Base-by-base conservation (phyloP, 2,888 invertebrate genomes). In the Myopa testacea region DNA sequence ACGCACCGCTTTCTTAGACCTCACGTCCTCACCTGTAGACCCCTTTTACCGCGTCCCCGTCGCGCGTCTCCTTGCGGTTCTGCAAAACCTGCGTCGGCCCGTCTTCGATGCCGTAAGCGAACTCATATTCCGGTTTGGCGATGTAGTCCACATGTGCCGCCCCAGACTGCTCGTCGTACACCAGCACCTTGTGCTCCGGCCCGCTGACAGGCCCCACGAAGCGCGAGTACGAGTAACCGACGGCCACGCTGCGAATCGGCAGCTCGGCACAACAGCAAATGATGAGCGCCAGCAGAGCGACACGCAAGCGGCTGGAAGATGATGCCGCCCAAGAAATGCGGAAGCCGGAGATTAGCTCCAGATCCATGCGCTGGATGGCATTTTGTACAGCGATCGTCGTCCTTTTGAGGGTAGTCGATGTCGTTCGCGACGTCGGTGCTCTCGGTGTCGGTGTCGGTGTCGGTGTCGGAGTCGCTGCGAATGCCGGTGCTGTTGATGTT, bases 131-230 rank as follows among this genome's bases (percentile, higher is more conserved):
- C 19, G 95, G 94, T 85, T 93, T 93, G 2, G 94, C 94, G 87
- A 93, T 91, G 87, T 93, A 94, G 87, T 94, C 94, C 70, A 93
- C 91, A 86, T 67, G 77, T 81, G 91, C 91, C 12, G 90, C 90
- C 78, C 91, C 83, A 75, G 83, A 82, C 76, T 84, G 80, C 60
- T 82, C 84, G 81, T 87, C 86, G 75, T 85, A 83, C 79, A 88
- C 85, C 72, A 84, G 81, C 70, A 90, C 84, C 84, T 88, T 84
- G 73, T 84, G 86, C 84, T 88, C 90, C n/a, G 89, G 89, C 76
- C 94, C 94, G 84, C 93, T 93, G 40, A 94, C 94, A 34, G 95
- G 95, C 10, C 94, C 94, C 85, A 92, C 92, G 88, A 94, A 94
- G 82, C 93, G 92, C 84, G 93, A 92, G 88, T 93, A 94, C 7